Conservation (phyloP, 2,797 vertebrate species). For the Hemitrygon akajei region DNA sequence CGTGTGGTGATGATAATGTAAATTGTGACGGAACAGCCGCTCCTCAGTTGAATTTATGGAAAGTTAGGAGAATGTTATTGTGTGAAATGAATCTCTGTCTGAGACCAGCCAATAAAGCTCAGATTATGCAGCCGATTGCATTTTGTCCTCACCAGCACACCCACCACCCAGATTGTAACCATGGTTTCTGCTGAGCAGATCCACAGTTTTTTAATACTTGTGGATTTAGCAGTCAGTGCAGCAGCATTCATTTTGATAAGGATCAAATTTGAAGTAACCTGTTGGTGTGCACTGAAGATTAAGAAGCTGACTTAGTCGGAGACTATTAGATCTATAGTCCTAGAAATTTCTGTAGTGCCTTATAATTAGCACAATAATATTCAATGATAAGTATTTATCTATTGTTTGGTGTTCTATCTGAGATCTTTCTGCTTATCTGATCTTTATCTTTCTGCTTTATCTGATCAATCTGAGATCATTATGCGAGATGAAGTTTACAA, state of each 20-base stretch:
- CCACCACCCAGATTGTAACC: conserved; percentile 10
- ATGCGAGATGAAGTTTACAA: background rate
- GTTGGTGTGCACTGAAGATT: conserved; percentile 15
- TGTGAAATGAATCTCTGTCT: conserved; percentile 10
- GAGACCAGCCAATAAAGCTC: background rate
- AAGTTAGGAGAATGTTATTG: background rate
- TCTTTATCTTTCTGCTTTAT: background rate
- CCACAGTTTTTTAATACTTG: background rate
- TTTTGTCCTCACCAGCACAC: background rate
- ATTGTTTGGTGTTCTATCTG: background rate
- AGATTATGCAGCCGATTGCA: background rate
- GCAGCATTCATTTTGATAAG: background rate
- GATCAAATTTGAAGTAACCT: background rate
- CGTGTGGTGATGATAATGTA: background rate
- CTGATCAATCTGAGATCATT: too few relatives aligned
- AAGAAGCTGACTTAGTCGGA: conserved; percentile 1
- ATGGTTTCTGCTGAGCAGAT: background rate
- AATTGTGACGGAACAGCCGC: background rate
- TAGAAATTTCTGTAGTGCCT: background rate
- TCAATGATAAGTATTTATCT: background rate
- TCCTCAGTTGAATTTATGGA: background rate
- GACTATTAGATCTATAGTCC: background rate
- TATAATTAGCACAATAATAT: background rate
- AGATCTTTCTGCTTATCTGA: too few relatives aligned
- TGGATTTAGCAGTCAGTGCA: conserved; percentile 10